These are phyloP conservation scores for Crenuchus spilurus DNA, from an alignment of 2,797 vertebrate species.

Conservation along the genomic window DNA sequence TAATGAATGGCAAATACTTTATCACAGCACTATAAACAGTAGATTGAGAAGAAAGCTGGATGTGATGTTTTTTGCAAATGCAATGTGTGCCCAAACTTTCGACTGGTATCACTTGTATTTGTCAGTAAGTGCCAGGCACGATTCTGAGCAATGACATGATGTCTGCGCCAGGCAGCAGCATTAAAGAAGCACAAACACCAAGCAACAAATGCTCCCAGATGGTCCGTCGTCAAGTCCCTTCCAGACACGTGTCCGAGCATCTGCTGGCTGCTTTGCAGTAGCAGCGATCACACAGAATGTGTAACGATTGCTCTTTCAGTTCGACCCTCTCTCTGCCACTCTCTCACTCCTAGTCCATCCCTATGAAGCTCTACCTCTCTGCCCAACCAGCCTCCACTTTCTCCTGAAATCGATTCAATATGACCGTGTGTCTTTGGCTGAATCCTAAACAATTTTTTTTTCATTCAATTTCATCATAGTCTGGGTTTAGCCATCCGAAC, in stretches of 20 bases:
- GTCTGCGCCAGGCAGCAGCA: background rate
- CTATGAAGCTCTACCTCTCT: background rate
- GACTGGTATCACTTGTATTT: background rate
- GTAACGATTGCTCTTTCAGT: constrained; percentile 11
- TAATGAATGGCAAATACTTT: no score
- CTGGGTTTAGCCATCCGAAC: constrained; percentile 17
- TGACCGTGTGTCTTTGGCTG: background rate
- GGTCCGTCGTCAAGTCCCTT: constrained; percentile 42
- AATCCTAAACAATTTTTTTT: constrained; percentile 9
- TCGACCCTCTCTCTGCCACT: background rate
- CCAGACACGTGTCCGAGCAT: constrained; percentile 49
- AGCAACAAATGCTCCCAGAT: constrained; percentile 53
- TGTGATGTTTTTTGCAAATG: no score
- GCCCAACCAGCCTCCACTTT: background rate
- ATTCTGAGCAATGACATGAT: constrained; percentile 5
- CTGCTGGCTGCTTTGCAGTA: constrained; percentile 33
- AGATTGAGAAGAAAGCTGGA: no score
- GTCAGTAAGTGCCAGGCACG: background rate
- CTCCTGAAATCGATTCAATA: background rate
- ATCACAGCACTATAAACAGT: no score
- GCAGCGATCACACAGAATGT: constrained; percentile 18
- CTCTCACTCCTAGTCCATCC: background rate
- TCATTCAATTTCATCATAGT: constrained; percentile 33
- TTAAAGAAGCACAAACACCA: constrained; percentile 19
- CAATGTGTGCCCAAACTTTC: background rate